These are phyloP conservation scores for Lochmaea crataegi DNA, from an alignment of 2,888 invertebrate genomes.

Conservation along the genomic window DNA sequence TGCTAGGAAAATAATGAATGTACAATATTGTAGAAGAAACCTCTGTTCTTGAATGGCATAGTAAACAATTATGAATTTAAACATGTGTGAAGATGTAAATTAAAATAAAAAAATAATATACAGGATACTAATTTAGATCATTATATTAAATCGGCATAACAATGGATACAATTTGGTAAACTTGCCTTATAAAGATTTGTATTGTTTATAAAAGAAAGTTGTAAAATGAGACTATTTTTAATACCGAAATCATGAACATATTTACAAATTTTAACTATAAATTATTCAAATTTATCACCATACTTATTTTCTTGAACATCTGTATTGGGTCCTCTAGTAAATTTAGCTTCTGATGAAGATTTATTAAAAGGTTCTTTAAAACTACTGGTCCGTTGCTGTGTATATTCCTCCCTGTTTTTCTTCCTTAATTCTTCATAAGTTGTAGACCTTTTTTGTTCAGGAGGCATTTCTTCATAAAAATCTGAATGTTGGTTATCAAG, in stretches of 20 bases:
- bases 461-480: conserved; percentile 68
- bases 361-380: conserved; percentile 48
- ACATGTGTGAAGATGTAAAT: too few relatives aligned
- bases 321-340: conserved; percentile 10
- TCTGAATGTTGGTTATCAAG: conserved; percentile 67
- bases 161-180: too few relatives aligned
- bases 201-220: too few relatives aligned
- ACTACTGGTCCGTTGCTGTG: conserved; percentile 56
- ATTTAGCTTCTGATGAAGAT: conserved; percentile 31
- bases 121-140: too few relatives aligned
- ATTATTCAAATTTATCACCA: conserved; percentile 53
- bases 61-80: too few relatives aligned
- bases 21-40: too few relatives aligned
- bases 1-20: too few relatives aligned
- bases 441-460: conserved; percentile 65
- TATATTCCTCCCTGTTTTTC: conserved; percentile 76
- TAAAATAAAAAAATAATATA: too few relatives aligned
- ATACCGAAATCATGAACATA: not conserved
- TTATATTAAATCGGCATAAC: too few relatives aligned
- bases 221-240: too few relatives aligned
- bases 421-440: conserved; percentile 80
- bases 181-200: too few relatives aligned
- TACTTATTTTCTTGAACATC: conserved; percentile 51
- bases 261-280: not conserved
- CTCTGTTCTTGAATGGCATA: too few relatives aligned